Conservation (phyloP, 2,888 invertebrate species). For the Meta bourneti region DNA sequence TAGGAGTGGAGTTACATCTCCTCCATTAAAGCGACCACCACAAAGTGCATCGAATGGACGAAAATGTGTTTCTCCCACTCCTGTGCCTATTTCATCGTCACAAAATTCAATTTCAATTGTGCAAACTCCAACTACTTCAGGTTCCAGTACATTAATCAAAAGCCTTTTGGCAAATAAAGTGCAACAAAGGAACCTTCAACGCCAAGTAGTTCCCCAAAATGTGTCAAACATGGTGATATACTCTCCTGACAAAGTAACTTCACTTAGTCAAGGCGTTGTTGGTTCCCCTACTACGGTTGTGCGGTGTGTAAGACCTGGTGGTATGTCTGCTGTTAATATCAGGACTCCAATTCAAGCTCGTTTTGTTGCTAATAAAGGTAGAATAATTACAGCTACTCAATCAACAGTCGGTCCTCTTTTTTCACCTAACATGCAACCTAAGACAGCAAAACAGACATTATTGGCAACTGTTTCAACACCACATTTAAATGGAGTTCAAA, state of each 20-base stretch:
- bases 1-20: constrained; percentile 68
- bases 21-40: constrained; percentile 53
- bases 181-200: constrained; percentile 79
- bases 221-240: constrained; percentile 72
- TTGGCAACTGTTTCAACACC: constrained; percentile 61
- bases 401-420: constrained; percentile 40
- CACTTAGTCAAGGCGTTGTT: constrained; percentile 49
- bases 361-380: constrained; percentile 64
- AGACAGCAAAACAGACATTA: constrained; percentile 45
- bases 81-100: constrained; percentile 63
- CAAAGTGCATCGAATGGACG: constrained; percentile 38
- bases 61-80: constrained; percentile 58
- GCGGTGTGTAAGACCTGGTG: constrained; percentile 54
- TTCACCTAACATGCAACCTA: constrained; percentile 51
- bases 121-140: constrained; percentile 79
- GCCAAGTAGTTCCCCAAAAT: constrained; percentile 68
- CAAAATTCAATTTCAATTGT: constrained; percentile 79
- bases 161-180: constrained; percentile 97
- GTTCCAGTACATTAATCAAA: constrained; percentile 92
- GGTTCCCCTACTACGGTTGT: constrained; percentile 43
- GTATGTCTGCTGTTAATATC: constrained; percentile 35
- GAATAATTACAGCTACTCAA: constrained; percentile 41
- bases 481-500: constrained; percentile 77
- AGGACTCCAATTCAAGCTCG: constrained; percentile 64
- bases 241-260: constrained; percentile 60